Base-by-base conservation (phyloP, 2,113 vertebrate genomes). In the Stigmatopora nigra region DNA sequence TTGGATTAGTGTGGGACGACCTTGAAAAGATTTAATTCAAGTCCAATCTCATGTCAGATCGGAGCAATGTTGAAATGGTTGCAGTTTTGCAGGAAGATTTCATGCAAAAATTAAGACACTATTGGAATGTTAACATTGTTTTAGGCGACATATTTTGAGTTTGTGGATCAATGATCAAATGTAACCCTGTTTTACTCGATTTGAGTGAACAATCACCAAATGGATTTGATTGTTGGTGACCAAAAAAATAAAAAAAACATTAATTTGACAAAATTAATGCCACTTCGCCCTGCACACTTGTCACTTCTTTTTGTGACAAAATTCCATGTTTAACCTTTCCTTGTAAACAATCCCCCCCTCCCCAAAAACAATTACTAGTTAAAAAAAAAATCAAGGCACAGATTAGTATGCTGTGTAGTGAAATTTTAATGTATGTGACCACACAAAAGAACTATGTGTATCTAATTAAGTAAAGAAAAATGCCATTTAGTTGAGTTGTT, bases 1-100 rank as follows among this genome's bases (percentile, higher is more conserved):
- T 61, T 65, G 20, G 67, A 65, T 35, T 36, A 61, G 19, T 67
- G 6, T 36, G 58, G 49, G 70, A 68, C 86, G 88, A 90, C 83
- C 84, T 88, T 84, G 77, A 84, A 10, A 41, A 72, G 51, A 48
- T 15, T 31, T 31, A 31, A 31, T 31, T 31, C 25, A 3, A 31
- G 25, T 31, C 46, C 14, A 31, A 51, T 7, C 59, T 15, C 41
- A 45, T 41, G 6, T 41, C 5, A n/a, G 44, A 7, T 44, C 3
- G 36, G 6, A 36, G 12, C 7, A n/a, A 20, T 20, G 15, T 1
- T 20, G 1, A 13, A 14, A 7, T 44, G 14, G 38, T 7, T 45
- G 20, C 12, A 0, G 6, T 31, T 25, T 14, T 7, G 14, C 1
- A 22, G 7, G 12, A 31, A 31, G 20, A 7, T 15, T 5, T 25